These are phyloP conservation scores for Alosa alosa DNA, from an alignment of 2,113 vertebrate species.

Conservation along the genomic window DNA sequence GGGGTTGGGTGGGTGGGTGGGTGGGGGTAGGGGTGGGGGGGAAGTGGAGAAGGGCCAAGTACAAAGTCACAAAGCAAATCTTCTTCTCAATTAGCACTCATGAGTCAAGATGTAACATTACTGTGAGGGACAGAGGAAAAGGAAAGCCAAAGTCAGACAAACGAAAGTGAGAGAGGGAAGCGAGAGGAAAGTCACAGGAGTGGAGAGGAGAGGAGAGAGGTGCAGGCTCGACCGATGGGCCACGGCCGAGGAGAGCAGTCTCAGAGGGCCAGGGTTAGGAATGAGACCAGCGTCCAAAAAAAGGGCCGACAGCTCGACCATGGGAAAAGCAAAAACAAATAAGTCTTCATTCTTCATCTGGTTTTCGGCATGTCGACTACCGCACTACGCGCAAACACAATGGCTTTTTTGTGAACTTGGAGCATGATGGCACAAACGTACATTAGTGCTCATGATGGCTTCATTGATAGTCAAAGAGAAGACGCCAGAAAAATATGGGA, in stretches of 20 bases:
- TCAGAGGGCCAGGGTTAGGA: neutral
- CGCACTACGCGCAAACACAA: neutral
- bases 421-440: neutral
- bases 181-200: slow-evolving; percentile 24
- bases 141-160: neutral
- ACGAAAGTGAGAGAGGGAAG: slow-evolving; percentile 29
- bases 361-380: neutral
- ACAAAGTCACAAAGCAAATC: slow-evolving; percentile 52
- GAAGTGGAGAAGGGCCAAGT: slow-evolving; percentile 42
- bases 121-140: neutral
- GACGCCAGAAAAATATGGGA: neutral
- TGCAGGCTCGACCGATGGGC: neutral
- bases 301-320: neutral
- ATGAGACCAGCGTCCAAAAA: neutral
- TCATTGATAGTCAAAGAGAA: neutral
- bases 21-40: no score
- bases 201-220: slow-evolving; percentile 32
- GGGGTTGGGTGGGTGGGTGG: slow-evolving; percentile 7
- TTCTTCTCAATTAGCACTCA: slow-evolving; percentile 57
- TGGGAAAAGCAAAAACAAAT: slow-evolving; percentile 10
- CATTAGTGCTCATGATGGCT: neutral
- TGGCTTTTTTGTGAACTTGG: neutral
- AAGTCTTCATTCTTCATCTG: neutral
- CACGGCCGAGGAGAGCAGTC: slow-evolving; percentile 25
- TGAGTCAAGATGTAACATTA: slow-evolving; percentile 25